phyloP scores from a whole-genome alignment of 2,888 invertebrate genomes.

The Pristionchus exspectatus region DNA sequence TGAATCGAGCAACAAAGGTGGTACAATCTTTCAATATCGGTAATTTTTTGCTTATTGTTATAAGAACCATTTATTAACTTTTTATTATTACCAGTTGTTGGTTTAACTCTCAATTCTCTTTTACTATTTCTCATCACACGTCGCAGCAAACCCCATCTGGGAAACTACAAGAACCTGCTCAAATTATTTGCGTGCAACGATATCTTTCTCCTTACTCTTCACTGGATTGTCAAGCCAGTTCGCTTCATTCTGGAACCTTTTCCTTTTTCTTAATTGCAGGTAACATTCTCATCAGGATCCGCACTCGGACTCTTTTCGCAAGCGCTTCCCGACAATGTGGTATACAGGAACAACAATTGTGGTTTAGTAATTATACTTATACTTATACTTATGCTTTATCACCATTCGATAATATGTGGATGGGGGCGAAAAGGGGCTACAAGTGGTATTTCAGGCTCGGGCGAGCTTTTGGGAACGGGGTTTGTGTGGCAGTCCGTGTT shows the following conservation, averaged over 20 bases:
- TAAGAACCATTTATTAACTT: too few species aligned
- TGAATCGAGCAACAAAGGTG: neutral
- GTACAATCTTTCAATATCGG: neutral
- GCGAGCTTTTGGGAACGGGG: too few species aligned
- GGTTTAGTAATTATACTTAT: too few species aligned
- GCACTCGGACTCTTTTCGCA: neutral
- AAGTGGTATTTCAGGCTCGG: too few species aligned
- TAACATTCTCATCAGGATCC: neutral
- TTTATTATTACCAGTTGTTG: neutral
- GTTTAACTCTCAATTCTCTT: neutral
- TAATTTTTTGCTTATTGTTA: too few species aligned
- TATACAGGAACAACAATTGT: neutral
- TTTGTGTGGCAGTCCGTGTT: too few species aligned
- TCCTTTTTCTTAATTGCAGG: neutral
- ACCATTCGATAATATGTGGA: too few species aligned
- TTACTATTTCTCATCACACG: neutral
- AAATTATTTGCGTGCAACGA: neutral
- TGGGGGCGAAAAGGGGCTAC: too few species aligned
- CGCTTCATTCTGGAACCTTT: too few species aligned
- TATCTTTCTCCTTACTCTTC: neutral
- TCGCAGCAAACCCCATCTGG: neutral
- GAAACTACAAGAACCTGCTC: neutral
- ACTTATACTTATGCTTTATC: too few species aligned
- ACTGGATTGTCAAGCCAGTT: neutral
- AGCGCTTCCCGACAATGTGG: neutral